Percentiles rank a stretch among this genome's conserved stretches.
These are phyloP conservation scores for Alauda arvensis DNA, from an alignment of 2,797 vertebrate genomes.

Conservation along the genomic window DNA sequence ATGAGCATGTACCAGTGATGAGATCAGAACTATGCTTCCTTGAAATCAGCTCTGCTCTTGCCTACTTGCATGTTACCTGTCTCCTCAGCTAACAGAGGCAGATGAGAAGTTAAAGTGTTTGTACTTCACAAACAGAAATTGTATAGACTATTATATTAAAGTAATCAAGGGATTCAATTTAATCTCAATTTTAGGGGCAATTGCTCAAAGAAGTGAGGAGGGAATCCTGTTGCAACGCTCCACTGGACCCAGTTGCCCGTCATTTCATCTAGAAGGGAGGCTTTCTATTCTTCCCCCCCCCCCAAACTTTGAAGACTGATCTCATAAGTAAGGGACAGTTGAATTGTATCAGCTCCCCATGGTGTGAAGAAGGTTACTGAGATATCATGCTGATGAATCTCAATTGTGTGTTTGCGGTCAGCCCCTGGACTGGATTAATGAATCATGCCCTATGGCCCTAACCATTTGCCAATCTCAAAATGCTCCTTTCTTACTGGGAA, in stretches of 20 bases:
- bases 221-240: background rate
- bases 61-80: background rate
- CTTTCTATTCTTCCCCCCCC: background rate
- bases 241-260: background rate
- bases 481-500: background rate
- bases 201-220: background rate
- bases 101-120: background rate
- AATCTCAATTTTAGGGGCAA: background rate
- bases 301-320: background rate
- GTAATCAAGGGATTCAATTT: background rate
- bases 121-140: background rate
- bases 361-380: background rate
- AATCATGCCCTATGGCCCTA: background rate
- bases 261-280: background rate
- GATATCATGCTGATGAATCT: background rate
- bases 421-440: background rate
- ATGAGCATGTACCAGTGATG: fast-evolving
- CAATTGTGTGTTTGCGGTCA: fast-evolving
- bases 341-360: background rate
- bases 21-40: background rate
- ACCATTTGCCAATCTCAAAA: background rate
- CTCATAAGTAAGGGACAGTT: background rate
- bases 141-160: background rate
- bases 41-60: background rate
- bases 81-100: background rate